Conservation (phyloP, 2,113 vertebrate genomes). For the Gracilinanus agilis region DNA sequence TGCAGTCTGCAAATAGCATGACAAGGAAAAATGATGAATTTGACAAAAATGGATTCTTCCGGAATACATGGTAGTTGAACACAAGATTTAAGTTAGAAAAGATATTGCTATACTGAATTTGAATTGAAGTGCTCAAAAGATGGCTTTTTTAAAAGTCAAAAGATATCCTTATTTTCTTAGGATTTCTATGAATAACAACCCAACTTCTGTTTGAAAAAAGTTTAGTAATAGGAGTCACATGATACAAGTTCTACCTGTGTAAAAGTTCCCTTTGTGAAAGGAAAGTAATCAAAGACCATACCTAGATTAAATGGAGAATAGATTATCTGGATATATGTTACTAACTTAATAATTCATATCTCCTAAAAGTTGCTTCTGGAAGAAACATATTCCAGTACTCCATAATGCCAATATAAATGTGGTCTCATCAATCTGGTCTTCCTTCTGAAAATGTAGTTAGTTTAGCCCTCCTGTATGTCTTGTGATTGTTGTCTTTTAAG, state of each 20-base stretch:
- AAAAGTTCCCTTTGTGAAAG: not conserved
- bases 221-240: not conserved
- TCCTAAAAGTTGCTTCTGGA: not conserved
- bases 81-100: slow-evolving; percentile 22
- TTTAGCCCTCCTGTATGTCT: not conserved
- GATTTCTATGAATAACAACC: not conserved
- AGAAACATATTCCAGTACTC: not conserved
- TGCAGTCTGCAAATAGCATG: not conserved
- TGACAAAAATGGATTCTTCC: slow-evolving; percentile 19
- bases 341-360: not conserved
- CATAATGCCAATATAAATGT: not conserved
- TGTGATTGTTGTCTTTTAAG: not conserved
- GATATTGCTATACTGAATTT: not conserved
- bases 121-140: not conserved
- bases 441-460: not conserved
- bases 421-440: not conserved
- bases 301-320: not conserved
- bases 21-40: not conserved
- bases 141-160: not conserved
- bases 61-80: not conserved
- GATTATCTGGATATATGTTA: not conserved
- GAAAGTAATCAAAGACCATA: not conserved
- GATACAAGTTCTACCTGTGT: not conserved
- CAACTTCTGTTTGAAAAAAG: not conserved
- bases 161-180: not conserved